A percentile compares a stretch with the other conserved stretches of the same genome.
Conservation (phyloP, 2,797 vertebrate genomes). For the Oceanodroma leucorhoa region DNA sequence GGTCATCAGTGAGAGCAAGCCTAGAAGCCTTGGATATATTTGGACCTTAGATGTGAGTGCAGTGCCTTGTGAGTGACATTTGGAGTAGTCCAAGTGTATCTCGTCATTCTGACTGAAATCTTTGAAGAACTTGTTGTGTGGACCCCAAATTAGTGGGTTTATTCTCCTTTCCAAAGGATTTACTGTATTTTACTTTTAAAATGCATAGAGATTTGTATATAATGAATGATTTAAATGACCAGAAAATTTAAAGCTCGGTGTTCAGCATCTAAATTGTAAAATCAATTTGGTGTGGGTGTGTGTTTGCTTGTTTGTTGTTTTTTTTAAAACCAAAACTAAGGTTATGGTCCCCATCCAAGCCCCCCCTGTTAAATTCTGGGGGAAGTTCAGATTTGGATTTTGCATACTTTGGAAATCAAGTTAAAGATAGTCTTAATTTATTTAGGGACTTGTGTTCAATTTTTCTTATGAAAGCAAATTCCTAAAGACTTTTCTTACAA, state of each 20-base stretch:
- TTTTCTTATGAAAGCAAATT: not conserved
- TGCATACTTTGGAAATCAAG: not conserved
- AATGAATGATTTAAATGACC: not conserved
- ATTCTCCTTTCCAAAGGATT: not conserved
- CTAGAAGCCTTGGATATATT: not conserved
- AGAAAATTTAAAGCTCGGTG: rapidly evolving
- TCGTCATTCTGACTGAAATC: not conserved
- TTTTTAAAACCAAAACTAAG: not conserved
- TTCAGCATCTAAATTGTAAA: not conserved
- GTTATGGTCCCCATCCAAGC: not conserved
- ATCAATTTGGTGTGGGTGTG: rapidly evolving
- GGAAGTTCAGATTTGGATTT: not conserved
- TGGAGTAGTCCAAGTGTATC: not conserved
- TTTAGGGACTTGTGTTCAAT: not conserved
- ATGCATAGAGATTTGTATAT: not conserved
- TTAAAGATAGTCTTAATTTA: not conserved
- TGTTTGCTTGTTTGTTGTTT: not conserved
- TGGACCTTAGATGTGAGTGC: not conserved
- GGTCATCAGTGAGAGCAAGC: not conserved
- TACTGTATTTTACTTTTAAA: not conserved
- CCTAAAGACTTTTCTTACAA: not conserved
- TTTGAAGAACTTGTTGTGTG: not conserved
- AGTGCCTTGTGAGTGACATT: not conserved
- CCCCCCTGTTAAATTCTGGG: not conserved
- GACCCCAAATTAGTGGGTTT: rapidly evolving